These are phyloP conservation scores for Geotrupes spiniger DNA, from an alignment of 2,888 invertebrate genomes.

Conservation along the genomic window DNA sequence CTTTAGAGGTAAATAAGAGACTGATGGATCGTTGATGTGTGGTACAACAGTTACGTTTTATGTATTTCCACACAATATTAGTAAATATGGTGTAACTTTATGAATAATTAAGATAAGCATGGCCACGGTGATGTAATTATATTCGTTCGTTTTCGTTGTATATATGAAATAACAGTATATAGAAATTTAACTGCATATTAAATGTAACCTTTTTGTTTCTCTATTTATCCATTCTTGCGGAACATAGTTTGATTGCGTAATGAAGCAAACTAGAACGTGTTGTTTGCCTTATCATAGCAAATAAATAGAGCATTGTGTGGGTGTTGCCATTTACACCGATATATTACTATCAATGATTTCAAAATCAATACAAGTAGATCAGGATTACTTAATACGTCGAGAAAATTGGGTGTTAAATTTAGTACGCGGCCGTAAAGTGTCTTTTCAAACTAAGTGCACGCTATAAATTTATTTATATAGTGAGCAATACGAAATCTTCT, in stretches of 20 bases:
- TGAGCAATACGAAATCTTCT: conserved; percentile 27
- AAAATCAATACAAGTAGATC: conserved; percentile 1
- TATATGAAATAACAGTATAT: conserved; percentile 2
- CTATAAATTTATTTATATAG: conserved; percentile 24
- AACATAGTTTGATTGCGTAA: conserved; percentile 38
- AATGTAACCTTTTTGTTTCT: conserved; percentile 34
- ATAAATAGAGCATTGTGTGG: conserved; percentile 32
- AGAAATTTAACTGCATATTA: conserved; percentile 1
- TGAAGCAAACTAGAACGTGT: conserved; percentile 19
- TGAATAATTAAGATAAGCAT: conserved; percentile 10
- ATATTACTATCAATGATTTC: conserved; percentile 6
- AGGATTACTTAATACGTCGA: conserved; percentile 7
- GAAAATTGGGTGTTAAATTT: conserved; percentile 4
- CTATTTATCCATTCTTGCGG: conserved; percentile 41
- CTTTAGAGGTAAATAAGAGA: too few relatives aligned
- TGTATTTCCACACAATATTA: too few relatives aligned
- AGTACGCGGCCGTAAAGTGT: background rate
- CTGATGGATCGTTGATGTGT: too few relatives aligned
- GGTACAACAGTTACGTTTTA: too few relatives aligned
- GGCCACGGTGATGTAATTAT: conserved; percentile 12
- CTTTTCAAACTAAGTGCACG: conserved; percentile 3
- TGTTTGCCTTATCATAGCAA: conserved; percentile 29
- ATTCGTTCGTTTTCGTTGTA: background rate
- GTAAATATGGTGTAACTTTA: background rate
- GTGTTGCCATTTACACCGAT: conserved; percentile 16